Percentiles rank a stretch among this genome's conserved stretches.
phyloP scores from a whole-genome alignment of 2,888 invertebrate genomes.

The Hydraecia micacea region DNA sequence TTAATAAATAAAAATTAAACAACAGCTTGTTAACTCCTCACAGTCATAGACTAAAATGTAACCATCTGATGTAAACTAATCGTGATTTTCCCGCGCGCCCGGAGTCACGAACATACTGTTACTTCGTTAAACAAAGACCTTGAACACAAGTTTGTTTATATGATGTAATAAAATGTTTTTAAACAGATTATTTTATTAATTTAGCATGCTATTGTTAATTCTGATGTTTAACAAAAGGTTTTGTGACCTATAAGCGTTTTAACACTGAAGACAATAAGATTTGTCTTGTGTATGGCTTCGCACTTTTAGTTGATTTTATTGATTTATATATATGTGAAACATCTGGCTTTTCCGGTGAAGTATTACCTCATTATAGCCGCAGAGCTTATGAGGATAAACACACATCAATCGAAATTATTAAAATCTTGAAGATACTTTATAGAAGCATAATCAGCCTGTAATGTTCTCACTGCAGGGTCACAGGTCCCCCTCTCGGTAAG shows the following conservation, averaged over 20 bases:
- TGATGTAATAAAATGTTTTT: conserved; percentile 41
- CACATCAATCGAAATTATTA: neutral
- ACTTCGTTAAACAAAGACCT: conserved; percentile 54
- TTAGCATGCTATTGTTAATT: conserved; percentile 50
- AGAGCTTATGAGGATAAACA: neutral
- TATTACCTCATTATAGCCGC: conserved; percentile 1
- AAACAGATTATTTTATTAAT: conserved; percentile 53
- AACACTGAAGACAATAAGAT: conserved; percentile 41
- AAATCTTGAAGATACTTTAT: neutral
- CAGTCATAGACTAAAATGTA: conserved; percentile 29
- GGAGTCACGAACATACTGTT: conserved; percentile 48
- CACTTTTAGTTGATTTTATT: conserved; percentile 40
- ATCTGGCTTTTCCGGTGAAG: conserved; percentile 15
- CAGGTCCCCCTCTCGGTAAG: neutral
- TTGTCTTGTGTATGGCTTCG: conserved; percentile 5
- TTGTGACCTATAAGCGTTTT: conserved; percentile 47
- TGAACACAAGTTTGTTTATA: conserved; percentile 47
- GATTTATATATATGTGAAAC: conserved; percentile 31
- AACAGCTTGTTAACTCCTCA: conserved; percentile 26
- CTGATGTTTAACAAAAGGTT: conserved; percentile 46
- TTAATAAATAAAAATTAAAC: conserved; percentile 11
- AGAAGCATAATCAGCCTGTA: neutral
- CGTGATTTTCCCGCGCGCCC: conserved; percentile 48
- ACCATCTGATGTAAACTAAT: conserved; percentile 38
- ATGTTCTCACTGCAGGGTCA: neutral